These are phyloP conservation scores for Vanacampus margaritifer DNA, from an alignment of 2,113 vertebrate genomes.

Conservation along the genomic window DNA sequence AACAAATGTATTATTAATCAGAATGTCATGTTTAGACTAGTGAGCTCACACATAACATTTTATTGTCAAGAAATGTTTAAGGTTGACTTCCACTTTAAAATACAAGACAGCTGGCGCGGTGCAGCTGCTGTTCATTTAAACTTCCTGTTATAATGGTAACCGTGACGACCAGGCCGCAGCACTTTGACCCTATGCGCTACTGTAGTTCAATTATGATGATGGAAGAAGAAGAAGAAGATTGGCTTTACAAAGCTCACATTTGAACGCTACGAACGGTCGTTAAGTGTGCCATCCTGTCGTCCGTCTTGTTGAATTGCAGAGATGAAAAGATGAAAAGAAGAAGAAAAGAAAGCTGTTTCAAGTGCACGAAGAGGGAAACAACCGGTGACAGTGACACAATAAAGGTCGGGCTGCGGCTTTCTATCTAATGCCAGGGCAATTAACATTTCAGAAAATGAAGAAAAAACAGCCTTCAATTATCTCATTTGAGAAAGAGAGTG, in stretches of 20 bases:
- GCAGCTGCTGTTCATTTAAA: background rate
- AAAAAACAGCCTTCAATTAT: slow-evolving; percentile 51
- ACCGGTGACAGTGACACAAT: slow-evolving; percentile 63
- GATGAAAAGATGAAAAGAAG: too few species aligned
- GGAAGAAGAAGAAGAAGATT: too few species aligned
- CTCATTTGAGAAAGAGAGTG: slow-evolving; percentile 40
- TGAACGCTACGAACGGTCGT: background rate
- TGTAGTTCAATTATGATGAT: background rate
- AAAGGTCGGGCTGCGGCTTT: slow-evolving; percentile 61
- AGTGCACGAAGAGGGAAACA: slow-evolving; percentile 41
- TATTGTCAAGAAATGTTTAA: too few species aligned
- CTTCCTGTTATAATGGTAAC: background rate
- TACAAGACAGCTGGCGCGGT: too few species aligned
- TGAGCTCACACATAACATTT: too few species aligned
- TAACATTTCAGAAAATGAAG: slow-evolving; percentile 33
- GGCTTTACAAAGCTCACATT: background rate
- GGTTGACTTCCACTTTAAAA: too few species aligned
- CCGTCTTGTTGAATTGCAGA: too few species aligned
- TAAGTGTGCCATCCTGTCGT: too few species aligned
- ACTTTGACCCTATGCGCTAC: background rate
- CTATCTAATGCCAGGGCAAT: slow-evolving; percentile 67
- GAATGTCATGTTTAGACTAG: too few species aligned
- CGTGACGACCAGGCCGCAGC: background rate
- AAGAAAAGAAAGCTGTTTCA: background rate
- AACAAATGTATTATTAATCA: too few species aligned